Evolutionary conservation across 2,888 invertebrate genomes (phyloP).

Genomic region (Teinopalpus imperialis): DNA sequence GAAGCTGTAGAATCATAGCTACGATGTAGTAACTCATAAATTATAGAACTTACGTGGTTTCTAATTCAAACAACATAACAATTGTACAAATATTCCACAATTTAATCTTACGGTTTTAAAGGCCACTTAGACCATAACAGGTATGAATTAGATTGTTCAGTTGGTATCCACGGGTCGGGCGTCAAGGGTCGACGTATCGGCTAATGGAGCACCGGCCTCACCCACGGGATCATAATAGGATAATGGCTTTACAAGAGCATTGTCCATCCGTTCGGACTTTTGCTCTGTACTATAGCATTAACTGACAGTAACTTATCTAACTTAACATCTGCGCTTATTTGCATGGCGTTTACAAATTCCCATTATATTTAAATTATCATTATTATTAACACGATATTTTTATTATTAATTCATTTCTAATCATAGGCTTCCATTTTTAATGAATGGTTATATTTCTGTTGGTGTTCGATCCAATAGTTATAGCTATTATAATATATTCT

Average conservation of each 20-base stretch:
- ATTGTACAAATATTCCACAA: not conserved
- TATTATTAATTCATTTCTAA: too few species aligned
- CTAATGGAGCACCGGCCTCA: conserved; percentile 25
- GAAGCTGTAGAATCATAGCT: too few species aligned
- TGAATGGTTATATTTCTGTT: too few species aligned
- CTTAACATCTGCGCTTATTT: too few species aligned
- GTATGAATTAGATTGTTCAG: conserved; percentile 7
- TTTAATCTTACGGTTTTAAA: not conserved
- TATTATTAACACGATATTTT: too few species aligned
- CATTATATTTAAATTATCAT: too few species aligned
- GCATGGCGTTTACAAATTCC: too few species aligned
- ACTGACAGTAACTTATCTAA: not conserved
- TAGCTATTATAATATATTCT: too few species aligned
- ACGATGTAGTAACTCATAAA: too few species aligned
- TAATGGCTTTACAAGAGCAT: conserved; percentile 49
- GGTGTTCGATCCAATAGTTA: too few species aligned
- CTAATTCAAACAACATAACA: not conserved
- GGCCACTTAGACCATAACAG: not conserved
- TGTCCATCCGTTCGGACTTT: conserved; percentile 30
- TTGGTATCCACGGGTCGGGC: conserved; percentile 1
- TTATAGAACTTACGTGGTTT: too few species aligned
- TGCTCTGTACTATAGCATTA: conserved; percentile 2
- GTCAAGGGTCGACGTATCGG: conserved; percentile 33
- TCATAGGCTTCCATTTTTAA: too few species aligned
- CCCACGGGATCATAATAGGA: conserved; percentile 56